These are phyloP conservation scores for Platyscapa corneri DNA, from an alignment of 1,140 invertebrate species.

Conservation along the genomic window DNA sequence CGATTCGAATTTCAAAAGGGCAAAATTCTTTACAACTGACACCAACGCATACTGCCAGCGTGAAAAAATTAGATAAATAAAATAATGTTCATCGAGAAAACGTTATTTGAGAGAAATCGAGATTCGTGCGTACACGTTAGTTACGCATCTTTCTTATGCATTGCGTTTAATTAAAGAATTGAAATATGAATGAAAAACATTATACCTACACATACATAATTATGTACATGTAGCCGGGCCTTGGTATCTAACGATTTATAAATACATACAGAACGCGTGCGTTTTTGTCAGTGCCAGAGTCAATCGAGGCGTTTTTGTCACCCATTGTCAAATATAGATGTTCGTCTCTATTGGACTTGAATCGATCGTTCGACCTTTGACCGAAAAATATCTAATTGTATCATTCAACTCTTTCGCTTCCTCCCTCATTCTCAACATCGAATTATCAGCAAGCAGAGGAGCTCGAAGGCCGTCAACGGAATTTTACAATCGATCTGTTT, in stretches of 20 bases:
- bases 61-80: constrained; percentile 32
- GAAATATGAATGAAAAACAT: constrained; percentile 30
- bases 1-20: constrained; percentile 27
- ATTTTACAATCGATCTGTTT: constrained; percentile 9
- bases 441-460: background rate
- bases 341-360: constrained; percentile 29
- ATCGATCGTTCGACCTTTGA: constrained; percentile 46
- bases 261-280: constrained; percentile 3
- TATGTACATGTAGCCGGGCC: constrained; percentile 49
- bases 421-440: constrained; percentile 31
- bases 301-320: constrained; percentile 19
- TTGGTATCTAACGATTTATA: constrained; percentile 42
- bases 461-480: background rate
- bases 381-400: constrained; percentile 4
- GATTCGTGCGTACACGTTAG: constrained; percentile 42
- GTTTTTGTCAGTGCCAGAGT: constrained; percentile 48
- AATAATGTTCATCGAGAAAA: constrained; percentile 38
- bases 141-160: constrained; percentile 26
- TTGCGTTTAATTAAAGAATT: constrained; percentile 4
- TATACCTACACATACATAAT: constrained; percentile 45
- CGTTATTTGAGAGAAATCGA: constrained; percentile 34
- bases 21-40: constrained; percentile 46
- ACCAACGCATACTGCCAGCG: constrained; percentile 53
- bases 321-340: background rate
- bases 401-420: constrained; percentile 44